Evolutionary conservation across 2,113 vertebrate genomes (phyloP).

Genomic region (Nasalis larvatus): DNA sequence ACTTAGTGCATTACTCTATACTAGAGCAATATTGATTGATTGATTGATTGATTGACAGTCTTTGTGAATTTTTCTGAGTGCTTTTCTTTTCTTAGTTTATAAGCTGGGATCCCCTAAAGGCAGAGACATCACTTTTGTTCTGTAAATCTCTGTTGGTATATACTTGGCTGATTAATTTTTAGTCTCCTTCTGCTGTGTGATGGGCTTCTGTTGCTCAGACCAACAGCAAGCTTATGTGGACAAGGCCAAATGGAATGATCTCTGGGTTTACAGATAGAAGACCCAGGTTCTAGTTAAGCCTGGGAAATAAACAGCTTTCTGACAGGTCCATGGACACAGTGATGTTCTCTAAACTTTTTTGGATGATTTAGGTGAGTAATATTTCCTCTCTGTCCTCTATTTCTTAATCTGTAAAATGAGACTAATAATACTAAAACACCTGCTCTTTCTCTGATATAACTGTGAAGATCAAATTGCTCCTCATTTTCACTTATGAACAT

Average conservation of each 20-base stretch:
- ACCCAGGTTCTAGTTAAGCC: neutral
- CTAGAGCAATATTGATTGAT: neutral
- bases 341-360: neutral
- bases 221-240: neutral
- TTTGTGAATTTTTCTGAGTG: neutral
- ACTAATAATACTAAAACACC: neutral
- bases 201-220: neutral
- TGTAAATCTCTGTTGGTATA: neutral
- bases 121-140: neutral
- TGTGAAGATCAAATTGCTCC: neutral
- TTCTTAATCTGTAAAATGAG: neutral
- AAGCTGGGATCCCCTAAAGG: neutral
- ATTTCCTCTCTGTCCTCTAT: neutral
- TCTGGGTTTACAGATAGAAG: neutral
- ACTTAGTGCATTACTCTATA: neutral
- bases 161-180: neutral
- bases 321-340: neutral
- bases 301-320: neutral
- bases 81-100: neutral
- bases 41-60: neutral
- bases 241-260: neutral
- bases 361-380: neutral
- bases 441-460: neutral
- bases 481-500: neutral
- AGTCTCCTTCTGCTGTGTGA: neutral